phyloP scores from a whole-genome alignment of 2,113 vertebrate genomes.

The Sarotherodon lohbergeri region DNA sequence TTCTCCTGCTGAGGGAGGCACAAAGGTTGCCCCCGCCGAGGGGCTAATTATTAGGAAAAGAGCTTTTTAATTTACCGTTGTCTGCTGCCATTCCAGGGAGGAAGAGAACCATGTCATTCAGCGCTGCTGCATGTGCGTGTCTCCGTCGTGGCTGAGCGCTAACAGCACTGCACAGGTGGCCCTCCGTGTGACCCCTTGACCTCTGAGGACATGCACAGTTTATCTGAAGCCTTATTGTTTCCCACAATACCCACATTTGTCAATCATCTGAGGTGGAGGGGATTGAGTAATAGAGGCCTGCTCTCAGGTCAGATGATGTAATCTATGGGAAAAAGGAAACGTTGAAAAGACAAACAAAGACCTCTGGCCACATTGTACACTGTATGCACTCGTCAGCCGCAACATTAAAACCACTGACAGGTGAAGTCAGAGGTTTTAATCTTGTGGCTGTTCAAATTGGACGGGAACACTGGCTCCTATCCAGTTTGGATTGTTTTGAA shows the following conservation, averaged over 20 bases:
- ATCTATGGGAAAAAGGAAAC: not conserved
- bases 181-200: conserved; percentile 20
- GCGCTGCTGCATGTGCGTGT: not conserved
- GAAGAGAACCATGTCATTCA: conserved; percentile 52
- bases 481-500: not conserved
- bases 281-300: not conserved
- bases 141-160: not conserved
- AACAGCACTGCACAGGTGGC: conserved; percentile 39
- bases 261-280: conserved; percentile 8
- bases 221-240: conserved; percentile 21
- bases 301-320: conserved; percentile 6
- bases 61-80: conserved; percentile 71
- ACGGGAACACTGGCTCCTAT: not conserved
- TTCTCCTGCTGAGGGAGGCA: conserved; percentile 55
- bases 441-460: not conserved
- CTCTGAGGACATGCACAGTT: conserved; percentile 11
- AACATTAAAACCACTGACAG: not conserved
- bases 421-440: not conserved
- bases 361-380: not conserved
- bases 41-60: conserved; percentile 74
- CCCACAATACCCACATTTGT: conserved; percentile 2
- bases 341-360: not conserved
- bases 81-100: conserved; percentile 62
- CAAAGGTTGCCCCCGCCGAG: conserved; percentile 57
- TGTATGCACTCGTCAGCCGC: not conserved